Evolutionary conservation across 2,797 vertebrate genomes (phyloP), one percentile per base, ranked within the genome.

Genomic region (Sebastes nivosus): DNA sequence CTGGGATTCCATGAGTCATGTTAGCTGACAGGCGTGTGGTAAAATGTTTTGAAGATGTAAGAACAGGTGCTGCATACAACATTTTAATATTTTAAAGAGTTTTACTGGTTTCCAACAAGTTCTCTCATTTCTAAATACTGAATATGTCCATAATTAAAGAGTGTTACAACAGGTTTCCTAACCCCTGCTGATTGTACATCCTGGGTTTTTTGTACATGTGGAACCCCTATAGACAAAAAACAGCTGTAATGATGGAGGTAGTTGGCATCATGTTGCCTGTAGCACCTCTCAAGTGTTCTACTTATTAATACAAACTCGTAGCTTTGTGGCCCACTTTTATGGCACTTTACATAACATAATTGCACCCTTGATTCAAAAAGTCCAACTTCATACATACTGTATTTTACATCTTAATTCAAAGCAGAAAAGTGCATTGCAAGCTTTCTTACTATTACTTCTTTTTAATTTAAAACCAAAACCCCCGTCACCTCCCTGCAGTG

Each of bases 361-460:
- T 80, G 50, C 25, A 64, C 2, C 22, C 38, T 65, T 76, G 72
- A 82, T 82, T 86, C 34, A 75, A 79, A 87, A 84, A 73, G 54
- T 69, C 69, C 68, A 50, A 9, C 80, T 72, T 87, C 82, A 83
- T 73, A 63, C 73, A 75, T 57, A 60, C 67, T 68, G 72, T 79
- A 84, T 86, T 81, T 78, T 65, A 81, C 66, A 84, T 79, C 42
- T 69, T 66, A 86, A 88, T 80, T 84, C 69, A 66, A 81, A 83
- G 78, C 71, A 75, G 66, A 70, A 85, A 91, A 84, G 22, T 42
- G 32, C 73, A 59, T 38, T 34, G 80, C 55, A 80, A 79, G 75
- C 61, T 69, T 79, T 84, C 64, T 65, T 55, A n/a, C 25, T 61
- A 84, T 77, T 73, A 71, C 74, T 67, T 85, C 74, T 76, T 16